Evolutionary conservation across 2,797 vertebrate species (phyloP).

Genomic region (Sphaeramia orbicularis): DNA sequence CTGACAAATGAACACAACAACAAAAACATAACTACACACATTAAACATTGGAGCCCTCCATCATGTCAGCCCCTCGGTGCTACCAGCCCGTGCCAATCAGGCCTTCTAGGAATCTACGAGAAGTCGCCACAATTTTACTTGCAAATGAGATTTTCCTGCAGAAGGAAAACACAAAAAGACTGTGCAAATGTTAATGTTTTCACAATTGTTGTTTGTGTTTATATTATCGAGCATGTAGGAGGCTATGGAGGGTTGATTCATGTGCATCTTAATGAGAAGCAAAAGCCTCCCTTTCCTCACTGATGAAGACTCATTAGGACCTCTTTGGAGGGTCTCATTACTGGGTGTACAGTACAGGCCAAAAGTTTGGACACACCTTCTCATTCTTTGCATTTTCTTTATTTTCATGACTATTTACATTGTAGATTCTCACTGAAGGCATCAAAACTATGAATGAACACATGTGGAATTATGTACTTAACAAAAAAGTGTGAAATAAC

Average conservation of each 20-base stretch:
- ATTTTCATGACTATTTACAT: too few relatives aligned
- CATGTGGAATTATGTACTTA: too few relatives aligned
- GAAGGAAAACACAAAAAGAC: conserved; percentile 41
- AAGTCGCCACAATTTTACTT: conserved; percentile 66
- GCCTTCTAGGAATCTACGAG: conserved; percentile 26
- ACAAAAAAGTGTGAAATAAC: too few relatives aligned
- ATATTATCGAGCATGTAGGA: conserved; percentile 51
- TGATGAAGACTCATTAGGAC: conserved; percentile 51
- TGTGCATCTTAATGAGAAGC: conserved; percentile 53
- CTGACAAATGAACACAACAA: conserved; percentile 74
- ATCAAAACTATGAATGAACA: too few relatives aligned
- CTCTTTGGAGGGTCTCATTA: conserved; percentile 21
- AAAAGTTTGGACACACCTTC: too few relatives aligned
- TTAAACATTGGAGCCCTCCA: conserved; percentile 31
- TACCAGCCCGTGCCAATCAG: conserved; percentile 50
- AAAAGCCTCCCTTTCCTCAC: conserved; percentile 26
- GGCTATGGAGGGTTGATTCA: conserved; percentile 47
- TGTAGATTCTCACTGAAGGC: too few relatives aligned
- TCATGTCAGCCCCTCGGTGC: conserved; percentile 41
- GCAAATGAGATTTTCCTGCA: conserved; percentile 54
- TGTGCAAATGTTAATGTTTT: conserved; percentile 16
- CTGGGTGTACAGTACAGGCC: too few relatives aligned
- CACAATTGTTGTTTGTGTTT: conserved; percentile 45
- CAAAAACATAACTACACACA: conserved; percentile 17
- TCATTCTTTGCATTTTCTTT: too few relatives aligned